These are phyloP conservation scores for Digitonthophagus gazella DNA, from an alignment of 2,888 invertebrate genomes.

Conservation along the genomic window DNA sequence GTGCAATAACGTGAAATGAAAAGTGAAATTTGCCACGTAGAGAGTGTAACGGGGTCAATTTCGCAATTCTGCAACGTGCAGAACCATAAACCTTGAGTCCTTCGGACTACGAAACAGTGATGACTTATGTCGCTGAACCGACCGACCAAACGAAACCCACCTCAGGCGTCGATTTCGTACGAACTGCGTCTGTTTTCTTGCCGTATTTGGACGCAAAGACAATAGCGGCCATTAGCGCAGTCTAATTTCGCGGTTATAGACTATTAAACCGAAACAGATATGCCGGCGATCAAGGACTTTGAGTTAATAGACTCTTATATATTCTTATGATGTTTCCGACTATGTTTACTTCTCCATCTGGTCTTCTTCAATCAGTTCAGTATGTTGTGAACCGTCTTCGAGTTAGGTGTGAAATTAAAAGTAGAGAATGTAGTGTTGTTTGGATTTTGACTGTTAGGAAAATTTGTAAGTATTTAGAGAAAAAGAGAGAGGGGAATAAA, in stretches of 20 bases:
- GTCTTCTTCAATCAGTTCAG: not conserved
- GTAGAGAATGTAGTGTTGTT: no score
- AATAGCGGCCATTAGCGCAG: not conserved
- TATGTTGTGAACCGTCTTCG: not conserved
- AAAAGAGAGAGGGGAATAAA: no score
- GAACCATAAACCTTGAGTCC: not conserved
- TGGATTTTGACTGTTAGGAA: no score
- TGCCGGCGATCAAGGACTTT: not conserved
- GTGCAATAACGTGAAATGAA: no score
- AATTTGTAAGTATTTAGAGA: no score
- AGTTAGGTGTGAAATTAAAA: no score
- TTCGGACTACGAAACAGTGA: no score
- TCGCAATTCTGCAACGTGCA: not conserved
- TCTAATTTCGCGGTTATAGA: not conserved
- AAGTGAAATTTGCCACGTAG: not conserved
- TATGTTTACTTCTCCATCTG: not conserved
- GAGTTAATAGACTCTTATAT: not conserved
- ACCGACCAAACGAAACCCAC: no score
- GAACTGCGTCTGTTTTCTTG: not conserved
- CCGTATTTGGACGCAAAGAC: not conserved
- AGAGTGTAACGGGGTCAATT: not conserved
- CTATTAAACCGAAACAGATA: not conserved
- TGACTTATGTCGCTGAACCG: not conserved
- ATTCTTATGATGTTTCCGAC: not conserved
- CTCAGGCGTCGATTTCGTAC: no score